These are phyloP conservation scores for Pluvianellus socialis DNA, from an alignment of 2,113 vertebrate species.

Conservation along the genomic window DNA sequence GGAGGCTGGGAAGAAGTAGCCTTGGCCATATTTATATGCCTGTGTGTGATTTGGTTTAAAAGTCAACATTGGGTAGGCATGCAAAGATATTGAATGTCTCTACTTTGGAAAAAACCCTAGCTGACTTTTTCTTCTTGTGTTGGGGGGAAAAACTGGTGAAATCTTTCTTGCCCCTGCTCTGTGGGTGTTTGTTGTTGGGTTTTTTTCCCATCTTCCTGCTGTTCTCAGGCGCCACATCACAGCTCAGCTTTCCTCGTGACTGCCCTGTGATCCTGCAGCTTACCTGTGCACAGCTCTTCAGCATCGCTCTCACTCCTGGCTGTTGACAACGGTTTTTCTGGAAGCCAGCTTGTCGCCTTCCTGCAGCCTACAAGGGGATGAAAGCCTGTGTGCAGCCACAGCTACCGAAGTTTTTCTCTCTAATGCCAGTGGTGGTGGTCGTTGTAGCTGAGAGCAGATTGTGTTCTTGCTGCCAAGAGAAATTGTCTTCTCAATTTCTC, in stretches of 20 bases:
- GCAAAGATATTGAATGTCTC: not conserved
- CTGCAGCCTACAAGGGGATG: not conserved
- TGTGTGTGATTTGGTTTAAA: not conserved
- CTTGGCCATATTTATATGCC: rapidly evolving
- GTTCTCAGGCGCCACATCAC: not conserved
- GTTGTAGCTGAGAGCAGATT: not conserved
- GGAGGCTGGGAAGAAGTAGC: not conserved
- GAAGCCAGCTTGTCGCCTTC: not conserved
- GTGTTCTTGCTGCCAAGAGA: not conserved
- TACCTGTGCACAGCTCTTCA: not conserved
- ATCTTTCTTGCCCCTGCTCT: not conserved
- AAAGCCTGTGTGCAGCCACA: not conserved
- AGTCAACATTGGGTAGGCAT: not conserved
- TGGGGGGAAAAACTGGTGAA: not conserved
- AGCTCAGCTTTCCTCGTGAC: not conserved
- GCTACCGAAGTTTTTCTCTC: not conserved
- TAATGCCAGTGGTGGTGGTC: not conserved
- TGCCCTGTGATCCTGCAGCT: not conserved
- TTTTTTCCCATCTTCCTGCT: not conserved
- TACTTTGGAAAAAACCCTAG: not conserved
- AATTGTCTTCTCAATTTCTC: not conserved
- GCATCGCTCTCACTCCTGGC: not conserved
- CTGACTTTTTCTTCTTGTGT: not conserved
- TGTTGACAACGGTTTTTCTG: not conserved
- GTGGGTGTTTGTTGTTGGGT: too few species aligned